Evolutionary conservation across 2,113 vertebrate species (phyloP), one percentile per base, ranked within the genome.

Genomic region (Oncorhynchus masou): DNA sequence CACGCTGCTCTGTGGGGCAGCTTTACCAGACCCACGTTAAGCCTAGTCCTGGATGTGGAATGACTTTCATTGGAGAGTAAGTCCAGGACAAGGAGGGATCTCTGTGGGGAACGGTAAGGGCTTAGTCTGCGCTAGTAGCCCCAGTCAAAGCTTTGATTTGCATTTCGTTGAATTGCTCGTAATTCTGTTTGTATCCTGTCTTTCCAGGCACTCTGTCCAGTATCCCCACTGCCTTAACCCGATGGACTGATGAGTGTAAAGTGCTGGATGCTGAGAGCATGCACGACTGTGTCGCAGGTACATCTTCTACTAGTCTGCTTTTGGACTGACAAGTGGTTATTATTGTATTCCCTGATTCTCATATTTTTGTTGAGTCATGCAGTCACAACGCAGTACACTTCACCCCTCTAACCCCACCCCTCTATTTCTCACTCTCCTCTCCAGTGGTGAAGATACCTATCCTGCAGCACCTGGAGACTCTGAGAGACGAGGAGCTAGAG

Each of bases 191-290:
- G 2, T 11, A 11, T 2, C 57, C 69, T 80, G 5, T 75, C 29
- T 83, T 15, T 78, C 1, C 75, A 98, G 96, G 96, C 57, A 98
- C 96, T 7, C 91, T 98, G 34, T 97, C 96, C 24, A 97, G 96
- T 87, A 97, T 98, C 75, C 96, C 96, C 29, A 98, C 96, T 68
- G 96, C 96, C 73, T 88, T 98, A 88, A 96, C 96, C 1, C 94
- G 96, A 83, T 98, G 96, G 96, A 97, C 96, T 66, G 96, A 97
- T 81, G 96, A 98, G 90, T 97, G 96, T 84, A 97, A 97, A 88
- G 96, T 98, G 59, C 89, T 98, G 67, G 96, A 98, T 90, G 95
- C 95, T 15, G 96, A 98, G 84, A 98, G 96, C 85, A 97, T 97
- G 96, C 96, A 98, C 3, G 96, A 97, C 86, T 98, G 96, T 84